These are phyloP conservation scores for Dendrolimus pini DNA, from an alignment of 2,888 invertebrate genomes.

Conservation along the genomic window DNA sequence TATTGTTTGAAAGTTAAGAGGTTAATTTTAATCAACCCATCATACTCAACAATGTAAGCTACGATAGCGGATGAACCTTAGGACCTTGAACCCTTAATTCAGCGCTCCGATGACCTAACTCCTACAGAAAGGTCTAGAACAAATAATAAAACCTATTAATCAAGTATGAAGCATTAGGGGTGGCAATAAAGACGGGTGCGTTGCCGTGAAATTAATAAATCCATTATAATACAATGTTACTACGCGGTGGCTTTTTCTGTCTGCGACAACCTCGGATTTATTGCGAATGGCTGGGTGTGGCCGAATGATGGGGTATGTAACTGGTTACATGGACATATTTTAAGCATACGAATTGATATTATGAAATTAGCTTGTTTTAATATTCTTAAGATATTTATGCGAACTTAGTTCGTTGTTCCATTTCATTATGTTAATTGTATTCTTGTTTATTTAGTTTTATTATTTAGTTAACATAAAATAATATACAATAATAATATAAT, in stretches of 20 bases:
- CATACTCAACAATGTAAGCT: no score
- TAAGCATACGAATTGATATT: background rate
- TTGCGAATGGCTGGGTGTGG: constrained; percentile 34
- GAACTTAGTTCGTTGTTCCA: background rate
- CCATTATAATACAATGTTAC: constrained; percentile 58
- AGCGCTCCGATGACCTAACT: background rate
- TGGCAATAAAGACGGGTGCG: constrained; percentile 25
- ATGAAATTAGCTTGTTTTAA: background rate
- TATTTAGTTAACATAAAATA: background rate
- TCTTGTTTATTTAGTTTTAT: no score
- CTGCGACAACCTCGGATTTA: constrained; percentile 57
- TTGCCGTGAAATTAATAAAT: constrained; percentile 61
- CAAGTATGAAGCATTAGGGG: constrained; percentile 18
- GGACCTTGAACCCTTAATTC: no score
- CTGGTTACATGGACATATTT: constrained; percentile 5
- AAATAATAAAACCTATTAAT: constrained; percentile 25
- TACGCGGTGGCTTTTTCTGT: constrained; percentile 51
- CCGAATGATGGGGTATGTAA: constrained; percentile 18
- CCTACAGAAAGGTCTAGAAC: constrained; percentile 1
- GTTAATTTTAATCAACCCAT: no score
- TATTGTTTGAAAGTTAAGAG: no score
- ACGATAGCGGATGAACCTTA: no score
- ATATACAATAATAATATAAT: no score
- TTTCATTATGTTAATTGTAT: no score
- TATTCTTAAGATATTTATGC: background rate